Percentiles rank a stretch among this genome's conserved stretches.
These are phyloP conservation scores for Riparia riparia DNA, from an alignment of 2,113 vertebrate genomes.

Conservation along the genomic window DNA sequence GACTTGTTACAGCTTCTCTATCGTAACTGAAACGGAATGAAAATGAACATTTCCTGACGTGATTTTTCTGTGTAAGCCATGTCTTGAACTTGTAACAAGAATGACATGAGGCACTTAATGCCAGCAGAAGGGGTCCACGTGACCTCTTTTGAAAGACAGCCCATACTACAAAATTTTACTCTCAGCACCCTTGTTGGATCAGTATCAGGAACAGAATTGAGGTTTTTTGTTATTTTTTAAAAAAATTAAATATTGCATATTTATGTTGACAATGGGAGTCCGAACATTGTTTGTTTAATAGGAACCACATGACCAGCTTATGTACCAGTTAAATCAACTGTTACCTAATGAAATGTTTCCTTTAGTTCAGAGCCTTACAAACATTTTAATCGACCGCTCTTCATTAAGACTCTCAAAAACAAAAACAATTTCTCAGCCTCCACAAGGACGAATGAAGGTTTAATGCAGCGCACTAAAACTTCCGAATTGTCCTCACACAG, in stretches of 20 bases:
- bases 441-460: constrained; percentile 34
- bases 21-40: neutral
- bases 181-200: neutral
- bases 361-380: constrained; percentile 10
- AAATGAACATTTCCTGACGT: neutral
- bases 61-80: neutral
- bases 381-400: neutral
- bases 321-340: constrained; percentile 1
- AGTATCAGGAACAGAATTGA: neutral
- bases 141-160: neutral
- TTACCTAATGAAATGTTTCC: constrained; percentile 50
- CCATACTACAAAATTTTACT: neutral
- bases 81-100: neutral
- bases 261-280: constrained; percentile 23
- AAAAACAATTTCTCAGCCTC: neutral
- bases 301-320: neutral
- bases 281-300: constrained; percentile 11
- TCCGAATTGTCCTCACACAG: neutral
- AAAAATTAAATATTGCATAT: constrained; percentile 19
- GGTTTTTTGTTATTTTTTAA: neutral
- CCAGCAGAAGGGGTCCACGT: neutral
- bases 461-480: neutral
- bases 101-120: neutral
- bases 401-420: constrained; percentile 11
- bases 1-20: neutral